Base-by-base conservation (phyloP, 2,797 vertebrate genomes). In the Momotus momota region DNA sequence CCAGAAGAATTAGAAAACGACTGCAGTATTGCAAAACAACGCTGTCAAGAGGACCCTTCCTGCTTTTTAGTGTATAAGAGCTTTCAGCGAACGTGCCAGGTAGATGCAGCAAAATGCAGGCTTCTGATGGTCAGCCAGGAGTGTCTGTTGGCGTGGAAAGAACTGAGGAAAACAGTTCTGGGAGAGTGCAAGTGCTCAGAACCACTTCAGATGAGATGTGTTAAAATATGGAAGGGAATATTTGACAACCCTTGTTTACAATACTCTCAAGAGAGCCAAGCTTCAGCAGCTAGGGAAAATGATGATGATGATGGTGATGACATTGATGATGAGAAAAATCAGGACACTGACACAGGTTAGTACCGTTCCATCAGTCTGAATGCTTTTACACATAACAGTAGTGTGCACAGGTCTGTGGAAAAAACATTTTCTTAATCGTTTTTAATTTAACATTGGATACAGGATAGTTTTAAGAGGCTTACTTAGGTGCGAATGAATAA, bases 221-320 rank as follows among this genome's bases (percentile, higher is more conserved):
- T 45, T 20, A 86, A 78, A 71, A 95, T 97, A 84, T 92, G 97
- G 97, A 96, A 97, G 66, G 95, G 80, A 54, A 96, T 98, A 35
- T 97, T 97, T 88, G 97, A 98, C 85, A 97, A 97, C 43, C 83
- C 91, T 12, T 98, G 98, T 22, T 62, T 97, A 27, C 95, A 87
- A 1, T 33, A 93, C n/a, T 48, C 61, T 31, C 80, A 65, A 60
- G 88, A 82, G 35, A 89, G 45, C 55, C 93, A 90, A 51, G 58
- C 58, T 73, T 89, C 89, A 38, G 73, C 81, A 83, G 55, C 71
- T 14, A 48, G n/a, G 22, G 83, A 87, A 54, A 71, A 60, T 43
- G 31, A 45, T 21, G 57, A n/a, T 18, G 26, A 45, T 22, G 49
- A 19, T 58, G 22, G 73, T 21, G 66, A 87, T 23, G 73, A 73